A percentile compares a stretch with the other conserved stretches of the same genome.
These are phyloP conservation scores for Manis pentadactyla DNA, from an alignment of 2,797 vertebrate genomes.

Conservation along the genomic window DNA sequence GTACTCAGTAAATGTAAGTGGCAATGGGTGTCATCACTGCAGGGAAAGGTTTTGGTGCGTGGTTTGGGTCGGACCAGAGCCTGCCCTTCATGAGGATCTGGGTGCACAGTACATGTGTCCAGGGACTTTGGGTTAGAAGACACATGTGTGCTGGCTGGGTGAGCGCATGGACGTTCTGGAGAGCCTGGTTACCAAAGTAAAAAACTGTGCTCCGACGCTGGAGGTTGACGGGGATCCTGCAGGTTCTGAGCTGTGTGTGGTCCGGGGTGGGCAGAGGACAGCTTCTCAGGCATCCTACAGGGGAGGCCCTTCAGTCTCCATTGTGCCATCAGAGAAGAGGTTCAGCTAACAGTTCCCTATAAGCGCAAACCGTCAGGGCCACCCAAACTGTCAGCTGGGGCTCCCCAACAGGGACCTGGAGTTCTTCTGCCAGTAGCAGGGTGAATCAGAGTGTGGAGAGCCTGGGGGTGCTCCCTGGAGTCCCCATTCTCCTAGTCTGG, in stretches of 20 bases:
- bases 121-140: not conserved
- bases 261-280: no score
- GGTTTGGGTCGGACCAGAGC: not conserved
- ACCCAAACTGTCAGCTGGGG: not conserved
- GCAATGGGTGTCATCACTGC: fast-evolving
- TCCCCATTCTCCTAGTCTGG: not conserved
- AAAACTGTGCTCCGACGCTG: not conserved
- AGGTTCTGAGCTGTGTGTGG: not conserved
- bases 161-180: not conserved
- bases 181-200: not conserved
- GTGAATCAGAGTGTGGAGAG: fast-evolving
- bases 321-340: not conserved
- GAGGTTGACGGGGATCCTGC: not conserved
- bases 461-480: not conserved
- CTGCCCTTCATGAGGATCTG: not conserved
- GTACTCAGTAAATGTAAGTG: not conserved
- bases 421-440: not conserved
- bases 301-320: no score
- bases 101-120: fast-evolving
- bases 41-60: not conserved
- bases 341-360: not conserved
- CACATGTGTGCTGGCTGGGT: fast-evolving
- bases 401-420: not conserved
- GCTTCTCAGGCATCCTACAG: not conserved
- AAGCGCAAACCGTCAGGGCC: not conserved